Base-by-base conservation (phyloP, 2,113 vertebrate species). In the Neoarius graeffei region DNA sequence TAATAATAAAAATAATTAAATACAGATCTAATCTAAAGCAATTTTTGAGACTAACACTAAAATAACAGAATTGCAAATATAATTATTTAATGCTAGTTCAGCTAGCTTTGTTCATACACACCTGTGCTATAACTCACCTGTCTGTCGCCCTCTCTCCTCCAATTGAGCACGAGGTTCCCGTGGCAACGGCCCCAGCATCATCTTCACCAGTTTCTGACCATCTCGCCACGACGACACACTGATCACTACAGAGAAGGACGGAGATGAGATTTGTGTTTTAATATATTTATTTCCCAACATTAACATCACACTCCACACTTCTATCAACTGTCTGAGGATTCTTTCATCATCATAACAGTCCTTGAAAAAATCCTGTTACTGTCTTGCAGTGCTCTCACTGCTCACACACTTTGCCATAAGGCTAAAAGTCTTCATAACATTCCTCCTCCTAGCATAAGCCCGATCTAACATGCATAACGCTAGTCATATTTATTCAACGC, bases 201-300 rank as follows among this genome's bases (percentile, higher is more conserved):
- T 97, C 86, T 97, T 98, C 66, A 96, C 97, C 86, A 99, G 91
- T 89, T 97, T 99, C 89, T 97, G 97, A 88, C 98, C 98, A 76
- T 99, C 97, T 71, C 98, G 92, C 98, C 98, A 99, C 19, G 98
- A 97, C 1, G 97, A 96, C 83, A 97, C 94, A 89, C 93, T 97
- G 92, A 98, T 97, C 73, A 93, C 89, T 94, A 91, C 25, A 30
- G 60, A 54, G 25, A 7, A 20, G 64, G 27, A 54, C 2, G 2
- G 73, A 76, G 73, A 77, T 23, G 23, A 54, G 48, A n/a, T 23
- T 50, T 8, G 5, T 7, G 60, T 1, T 30, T 66, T n/a, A n/a
- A 66, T 11, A 66, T 25, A 25, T 66, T 66, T 11, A n/a, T 66
- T 66, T 69, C 27, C 67, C 27, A 42, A 35, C 27, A 23, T 23